Evolutionary conservation across 2,797 vertebrate genomes (phyloP).

Genomic region (Dallia pectoralis): DNA sequence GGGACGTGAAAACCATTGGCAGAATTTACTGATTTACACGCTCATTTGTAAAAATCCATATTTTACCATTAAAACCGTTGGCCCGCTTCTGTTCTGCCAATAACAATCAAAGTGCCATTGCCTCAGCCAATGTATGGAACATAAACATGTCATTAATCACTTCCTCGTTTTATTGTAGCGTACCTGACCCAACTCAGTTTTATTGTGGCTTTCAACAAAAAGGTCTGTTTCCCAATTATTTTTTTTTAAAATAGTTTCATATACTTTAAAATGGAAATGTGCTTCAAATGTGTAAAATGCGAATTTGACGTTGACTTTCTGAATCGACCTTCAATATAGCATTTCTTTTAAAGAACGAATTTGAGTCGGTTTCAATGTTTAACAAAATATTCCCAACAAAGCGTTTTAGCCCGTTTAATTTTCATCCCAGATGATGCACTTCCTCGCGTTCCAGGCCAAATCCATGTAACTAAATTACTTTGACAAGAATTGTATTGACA

Average conservation of each 20-base stretch:
- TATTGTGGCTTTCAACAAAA: conserved; percentile 17
- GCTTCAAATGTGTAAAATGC: background rate
- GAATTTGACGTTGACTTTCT: conserved; percentile 17
- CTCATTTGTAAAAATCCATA: conserved; percentile 70
- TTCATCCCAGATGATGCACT: background rate
- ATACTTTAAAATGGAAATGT: background rate
- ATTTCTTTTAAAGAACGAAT: background rate
- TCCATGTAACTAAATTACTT: conserved; percentile 68
- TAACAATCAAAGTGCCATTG: conserved; percentile 55
- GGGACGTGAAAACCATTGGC: conserved; percentile 48
- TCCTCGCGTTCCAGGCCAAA: conserved; percentile 44
- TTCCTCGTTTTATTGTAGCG: background rate
- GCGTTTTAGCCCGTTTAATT: background rate
- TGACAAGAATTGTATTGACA: conserved; percentile 75
- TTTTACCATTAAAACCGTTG: conserved; percentile 59
- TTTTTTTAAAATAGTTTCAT: background rate
- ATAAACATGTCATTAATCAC: conserved; percentile 48
- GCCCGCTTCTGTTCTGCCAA: conserved; percentile 46
- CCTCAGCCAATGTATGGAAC: conserved; percentile 45
- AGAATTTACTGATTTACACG: conserved; percentile 57
- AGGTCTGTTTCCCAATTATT: background rate
- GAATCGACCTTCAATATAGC: background rate
- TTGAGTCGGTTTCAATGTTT: background rate
- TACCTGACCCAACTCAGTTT: conserved; percentile 12
- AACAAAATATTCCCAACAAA: conserved; percentile 4